Percentiles rank a stretch among this genome's conserved stretches.
phyloP scores from a whole-genome alignment of 2,113 vertebrate genomes.

The Neodon shergylaensis region DNA sequence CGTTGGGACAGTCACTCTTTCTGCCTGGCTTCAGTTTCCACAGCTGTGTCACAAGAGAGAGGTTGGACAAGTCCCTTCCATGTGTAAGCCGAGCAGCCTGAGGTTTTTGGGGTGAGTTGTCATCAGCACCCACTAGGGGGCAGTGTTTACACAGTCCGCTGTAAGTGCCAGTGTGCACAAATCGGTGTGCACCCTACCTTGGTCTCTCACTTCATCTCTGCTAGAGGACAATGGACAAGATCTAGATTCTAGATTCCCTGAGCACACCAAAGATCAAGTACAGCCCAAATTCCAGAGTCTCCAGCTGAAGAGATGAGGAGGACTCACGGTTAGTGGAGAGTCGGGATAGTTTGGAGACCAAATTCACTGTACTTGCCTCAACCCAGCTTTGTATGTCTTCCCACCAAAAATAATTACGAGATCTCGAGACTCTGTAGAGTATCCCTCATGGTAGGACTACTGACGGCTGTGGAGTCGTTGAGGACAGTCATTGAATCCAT shows the following conservation, averaged over 20 bases:
- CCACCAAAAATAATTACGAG: accelerated
- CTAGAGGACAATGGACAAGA: not conserved
- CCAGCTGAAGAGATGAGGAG: not conserved
- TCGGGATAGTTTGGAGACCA: accelerated
- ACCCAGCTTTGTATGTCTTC: not conserved
- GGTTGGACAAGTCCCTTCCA: not conserved
- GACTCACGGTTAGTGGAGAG: not conserved
- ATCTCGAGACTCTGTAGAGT: not conserved
- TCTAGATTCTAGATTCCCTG: not conserved
- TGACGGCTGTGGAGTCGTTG: accelerated
- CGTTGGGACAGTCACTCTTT: not conserved
- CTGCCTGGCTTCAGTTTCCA: not conserved
- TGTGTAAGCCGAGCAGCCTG: not conserved
- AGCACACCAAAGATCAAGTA: not conserved
- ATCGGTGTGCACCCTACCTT: accelerated
- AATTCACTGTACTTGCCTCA: not conserved
- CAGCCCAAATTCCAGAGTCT: not conserved
- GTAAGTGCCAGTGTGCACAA: not conserved
- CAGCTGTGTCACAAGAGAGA: not conserved
- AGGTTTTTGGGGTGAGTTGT: not conserved
- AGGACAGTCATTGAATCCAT: accelerated
- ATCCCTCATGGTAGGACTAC: not conserved
- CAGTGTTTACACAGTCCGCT: not conserved
- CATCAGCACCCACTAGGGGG: slow-evolving; percentile 12
- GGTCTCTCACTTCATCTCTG: too few relatives aligned